Percentiles rank a stretch among this genome's conserved stretches.
Conservation (phyloP, 2,113 vertebrate genomes). For the Grammomys dolichurus region DNA sequence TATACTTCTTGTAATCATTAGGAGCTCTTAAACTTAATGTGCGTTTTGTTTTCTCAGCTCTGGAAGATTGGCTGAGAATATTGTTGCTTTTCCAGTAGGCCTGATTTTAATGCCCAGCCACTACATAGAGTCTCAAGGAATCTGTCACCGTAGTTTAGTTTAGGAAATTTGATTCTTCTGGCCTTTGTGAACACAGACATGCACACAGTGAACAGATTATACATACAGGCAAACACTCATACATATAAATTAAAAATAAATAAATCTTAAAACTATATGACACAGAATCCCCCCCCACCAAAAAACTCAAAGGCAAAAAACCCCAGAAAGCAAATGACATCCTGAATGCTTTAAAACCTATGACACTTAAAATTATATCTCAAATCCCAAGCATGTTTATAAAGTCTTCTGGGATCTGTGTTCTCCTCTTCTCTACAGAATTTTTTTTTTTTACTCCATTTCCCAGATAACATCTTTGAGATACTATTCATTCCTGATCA, state of each 20-base stretch:
- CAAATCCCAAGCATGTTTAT: neutral
- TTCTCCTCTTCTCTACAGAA: neutral
- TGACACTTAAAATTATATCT: neutral
- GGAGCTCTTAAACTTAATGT: neutral
- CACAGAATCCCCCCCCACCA: neutral
- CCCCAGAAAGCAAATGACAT: neutral
- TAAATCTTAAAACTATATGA: neutral
- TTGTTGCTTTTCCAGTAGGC: neutral
- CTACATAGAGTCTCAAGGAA: neutral
- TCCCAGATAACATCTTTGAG: neutral
- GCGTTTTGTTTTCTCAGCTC: neutral
- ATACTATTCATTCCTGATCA: neutral
- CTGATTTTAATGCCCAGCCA: neutral
- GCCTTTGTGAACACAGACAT: neutral
- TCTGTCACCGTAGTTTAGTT: neutral
- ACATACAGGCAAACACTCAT: neutral
- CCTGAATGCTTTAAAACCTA: neutral
- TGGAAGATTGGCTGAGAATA: neutral
- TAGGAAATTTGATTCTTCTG: neutral
- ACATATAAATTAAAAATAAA: neutral
- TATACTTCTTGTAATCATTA: neutral
- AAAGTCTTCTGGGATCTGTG: neutral
- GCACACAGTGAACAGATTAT: neutral
- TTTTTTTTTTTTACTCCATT: neutral
- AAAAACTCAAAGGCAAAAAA: neutral